phyloP scores from a whole-genome alignment of 1,140 invertebrate genomes.

The Nasonia vitripennis region DNA sequence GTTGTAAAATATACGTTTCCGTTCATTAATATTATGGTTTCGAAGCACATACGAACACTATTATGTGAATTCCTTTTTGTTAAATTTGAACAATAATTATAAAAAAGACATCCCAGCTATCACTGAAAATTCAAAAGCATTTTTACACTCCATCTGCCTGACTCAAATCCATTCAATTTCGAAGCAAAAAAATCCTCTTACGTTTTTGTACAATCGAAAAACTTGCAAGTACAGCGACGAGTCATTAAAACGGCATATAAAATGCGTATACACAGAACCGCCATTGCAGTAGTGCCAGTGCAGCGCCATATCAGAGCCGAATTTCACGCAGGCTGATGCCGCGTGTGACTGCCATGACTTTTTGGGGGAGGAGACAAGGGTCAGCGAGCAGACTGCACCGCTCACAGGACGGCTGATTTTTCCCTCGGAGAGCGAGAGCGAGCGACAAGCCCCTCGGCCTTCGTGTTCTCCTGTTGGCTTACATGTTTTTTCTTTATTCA shows the following conservation, averaged over 20 bases:
- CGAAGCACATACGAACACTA: too few species aligned
- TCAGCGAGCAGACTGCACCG: background rate
- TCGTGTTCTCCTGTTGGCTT: constrained; percentile 69
- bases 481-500: constrained; percentile 75
- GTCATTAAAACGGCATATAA: background rate
- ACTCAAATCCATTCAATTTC: too few species aligned
- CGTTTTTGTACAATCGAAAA: too few species aligned
- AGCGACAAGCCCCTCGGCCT: constrained; percentile 57
- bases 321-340: background rate
- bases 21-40: too few species aligned
- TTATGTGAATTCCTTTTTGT: too few species aligned
- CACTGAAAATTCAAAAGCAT: too few species aligned
- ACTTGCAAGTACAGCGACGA: too few species aligned
- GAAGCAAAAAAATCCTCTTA: too few species aligned
- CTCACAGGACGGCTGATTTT: constrained; percentile 10
- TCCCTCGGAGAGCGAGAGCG: background rate
- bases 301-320: background rate
- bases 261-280: background rate
- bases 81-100: too few species aligned
- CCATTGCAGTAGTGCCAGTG: background rate
- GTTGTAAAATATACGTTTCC: too few species aligned
- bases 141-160: too few species aligned
- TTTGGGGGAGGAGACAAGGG: constrained; percentile 14
- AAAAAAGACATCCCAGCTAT: too few species aligned
- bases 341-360: constrained; percentile 14